phyloP scores from a whole-genome alignment of 1,140 invertebrate species.

The Drosophila micromelanica region DNA sequence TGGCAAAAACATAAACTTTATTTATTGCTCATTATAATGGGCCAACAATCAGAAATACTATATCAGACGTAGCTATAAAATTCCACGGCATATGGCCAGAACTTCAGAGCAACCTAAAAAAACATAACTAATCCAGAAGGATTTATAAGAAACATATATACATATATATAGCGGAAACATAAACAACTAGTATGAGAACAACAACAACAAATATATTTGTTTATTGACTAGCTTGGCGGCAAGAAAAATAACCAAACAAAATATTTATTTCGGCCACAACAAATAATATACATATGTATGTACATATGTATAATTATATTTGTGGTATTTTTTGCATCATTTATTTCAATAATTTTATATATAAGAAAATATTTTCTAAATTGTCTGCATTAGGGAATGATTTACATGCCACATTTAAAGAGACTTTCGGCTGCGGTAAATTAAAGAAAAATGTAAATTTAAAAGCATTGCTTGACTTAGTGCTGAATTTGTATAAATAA shows the following conservation, averaged over 20 bases:
- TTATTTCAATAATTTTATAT: constrained; percentile 19
- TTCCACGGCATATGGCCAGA: constrained; percentile 21
- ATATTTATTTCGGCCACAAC: constrained; percentile 3
- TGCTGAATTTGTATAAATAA: constrained; percentile 12
- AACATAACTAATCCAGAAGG: constrained; percentile 40
- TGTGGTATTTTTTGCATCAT: constrained; percentile 13
- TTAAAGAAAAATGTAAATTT: constrained; percentile 13
- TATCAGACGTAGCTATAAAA: constrained; percentile 13
- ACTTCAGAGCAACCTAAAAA: constrained; percentile 6
- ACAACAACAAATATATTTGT: constrained; percentile 5
- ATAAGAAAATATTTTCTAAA: constrained; percentile 27
- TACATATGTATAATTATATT: background rate
- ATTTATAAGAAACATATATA: constrained; percentile 21
- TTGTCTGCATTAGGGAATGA: constrained; percentile 17
- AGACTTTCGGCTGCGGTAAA: background rate
- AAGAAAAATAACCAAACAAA: constrained; percentile 5
- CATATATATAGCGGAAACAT: constrained; percentile 40
- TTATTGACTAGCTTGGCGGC: constrained; percentile 6
- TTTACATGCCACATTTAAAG: constrained; percentile 32
- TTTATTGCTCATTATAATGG: constrained; percentile 28
- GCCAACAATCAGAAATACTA: constrained; percentile 27
- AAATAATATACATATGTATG: background rate
- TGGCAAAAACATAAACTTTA: constrained; percentile 19
- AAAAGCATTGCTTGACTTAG: constrained; percentile 6
- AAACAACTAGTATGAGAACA: constrained; percentile 25